Conservation (phyloP, 2,113 vertebrate species). For the Odontesthes bonariensis region DNA sequence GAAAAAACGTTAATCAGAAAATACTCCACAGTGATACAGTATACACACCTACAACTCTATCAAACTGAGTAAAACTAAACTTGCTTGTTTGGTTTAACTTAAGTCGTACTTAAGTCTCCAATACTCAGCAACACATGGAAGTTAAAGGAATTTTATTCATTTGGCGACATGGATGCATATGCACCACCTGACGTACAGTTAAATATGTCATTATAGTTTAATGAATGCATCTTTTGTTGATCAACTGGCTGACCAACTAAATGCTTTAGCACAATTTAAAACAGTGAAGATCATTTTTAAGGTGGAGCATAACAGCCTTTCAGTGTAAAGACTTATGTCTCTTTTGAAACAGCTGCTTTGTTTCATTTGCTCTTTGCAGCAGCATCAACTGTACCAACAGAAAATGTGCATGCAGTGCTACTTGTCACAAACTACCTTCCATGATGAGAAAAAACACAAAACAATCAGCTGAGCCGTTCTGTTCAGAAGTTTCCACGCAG, state of each 20-base stretch:
- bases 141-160: too few species aligned
- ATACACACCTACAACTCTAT: background rate
- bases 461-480: conserved; percentile 23
- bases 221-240: too few species aligned
- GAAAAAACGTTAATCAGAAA: background rate
- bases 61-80: background rate
- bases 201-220: too few species aligned
- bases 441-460: background rate
- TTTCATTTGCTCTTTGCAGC: conserved; percentile 15
- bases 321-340: background rate
- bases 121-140: background rate
- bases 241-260: too few species aligned
- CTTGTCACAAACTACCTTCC: conserved; percentile 16
- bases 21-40: background rate
- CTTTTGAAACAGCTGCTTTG: background rate
- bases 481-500: conserved; percentile 29
- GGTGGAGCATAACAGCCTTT: background rate
- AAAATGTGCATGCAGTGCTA: conserved; percentile 7
- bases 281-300: background rate
- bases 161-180: too few species aligned
- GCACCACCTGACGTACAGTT: too few species aligned
- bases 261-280: too few species aligned
- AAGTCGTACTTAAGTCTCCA: background rate
- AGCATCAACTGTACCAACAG: background rate
- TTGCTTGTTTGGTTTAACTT: background rate